Conservation (phyloP, 1,140 invertebrate species). For the Hylaeus volcanicus region DNA sequence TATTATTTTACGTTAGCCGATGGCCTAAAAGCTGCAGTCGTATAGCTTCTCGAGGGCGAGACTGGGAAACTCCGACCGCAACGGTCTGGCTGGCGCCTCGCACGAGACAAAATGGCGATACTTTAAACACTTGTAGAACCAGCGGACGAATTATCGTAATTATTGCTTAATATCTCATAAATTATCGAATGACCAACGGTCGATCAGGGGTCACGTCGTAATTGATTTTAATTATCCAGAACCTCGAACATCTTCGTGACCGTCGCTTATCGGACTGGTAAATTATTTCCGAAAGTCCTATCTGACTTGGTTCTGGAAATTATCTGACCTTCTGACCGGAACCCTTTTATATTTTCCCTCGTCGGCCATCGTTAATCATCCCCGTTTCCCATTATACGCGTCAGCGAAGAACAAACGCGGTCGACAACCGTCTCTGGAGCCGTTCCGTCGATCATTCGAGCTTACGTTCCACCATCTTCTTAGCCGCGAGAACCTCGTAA, state of each 20-base stretch:
- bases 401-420: background rate
- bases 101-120: no score
- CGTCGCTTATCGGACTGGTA: background rate
- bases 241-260: background rate
- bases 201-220: no score
- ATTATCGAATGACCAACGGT: no score
- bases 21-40: no score
- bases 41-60: no score
- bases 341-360: background rate
- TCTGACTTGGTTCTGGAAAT: background rate
- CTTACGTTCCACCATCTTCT: background rate
- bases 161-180: no score
- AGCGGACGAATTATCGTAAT: background rate
- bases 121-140: background rate
- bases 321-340: background rate
- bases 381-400: background rate
- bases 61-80: no score
- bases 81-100: no score
- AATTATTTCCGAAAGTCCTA: background rate
- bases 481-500: slow-evolving; percentile 12
- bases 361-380: slow-evolving; percentile 10
- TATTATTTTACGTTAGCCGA: no score
- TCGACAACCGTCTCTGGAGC: background rate
- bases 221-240: background rate
- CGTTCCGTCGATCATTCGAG: slow-evolving; percentile 13